A percentile compares a stretch with the other conserved stretches of the same genome.
Evolutionary conservation across 37 sponge, comb jelly and placozoan species (phyloP).

Genomic region (Oopsacas minuta): DNA sequence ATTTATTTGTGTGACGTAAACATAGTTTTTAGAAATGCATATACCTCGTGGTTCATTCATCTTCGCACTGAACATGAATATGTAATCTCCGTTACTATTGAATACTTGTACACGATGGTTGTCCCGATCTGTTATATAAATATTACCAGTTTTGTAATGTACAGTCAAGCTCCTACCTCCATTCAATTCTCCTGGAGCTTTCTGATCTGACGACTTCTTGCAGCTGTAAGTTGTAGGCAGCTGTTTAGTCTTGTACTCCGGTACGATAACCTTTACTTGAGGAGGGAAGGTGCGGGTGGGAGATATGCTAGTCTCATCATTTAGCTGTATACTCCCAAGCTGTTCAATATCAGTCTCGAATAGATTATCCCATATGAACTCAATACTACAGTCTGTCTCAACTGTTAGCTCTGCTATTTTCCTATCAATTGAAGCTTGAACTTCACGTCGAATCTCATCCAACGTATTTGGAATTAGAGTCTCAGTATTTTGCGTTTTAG

Average conservation of each 20-base stretch:
- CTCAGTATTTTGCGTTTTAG: neutral
- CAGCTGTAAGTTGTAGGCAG: neutral
- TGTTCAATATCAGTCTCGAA: constrained; percentile 11
- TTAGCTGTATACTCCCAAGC: neutral
- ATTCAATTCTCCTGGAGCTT: neutral
- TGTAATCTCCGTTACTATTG: neutral
- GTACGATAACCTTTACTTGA: neutral
- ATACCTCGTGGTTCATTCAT: neutral
- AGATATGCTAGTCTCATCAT: neutral
- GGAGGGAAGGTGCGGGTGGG: neutral
- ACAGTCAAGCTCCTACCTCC: neutral
- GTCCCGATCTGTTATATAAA: neutral
- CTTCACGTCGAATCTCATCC: neutral
- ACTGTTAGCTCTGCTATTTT: neutral
- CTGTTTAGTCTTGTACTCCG: neutral
- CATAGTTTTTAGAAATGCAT: neutral
- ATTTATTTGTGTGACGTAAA: neutral
- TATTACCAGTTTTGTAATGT: neutral
- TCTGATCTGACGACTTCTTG: neutral
- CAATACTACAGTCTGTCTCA: neutral
- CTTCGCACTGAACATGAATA: neutral
- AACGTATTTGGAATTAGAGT: neutral
- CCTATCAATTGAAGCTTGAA: neutral
- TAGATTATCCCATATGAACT: neutral
- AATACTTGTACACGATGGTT: neutral